Percentiles rank a stretch among this genome's conserved stretches.
phyloP scores from a whole-genome alignment of 2,888 invertebrate species.

The Pollenia griseotomentosa region DNA sequence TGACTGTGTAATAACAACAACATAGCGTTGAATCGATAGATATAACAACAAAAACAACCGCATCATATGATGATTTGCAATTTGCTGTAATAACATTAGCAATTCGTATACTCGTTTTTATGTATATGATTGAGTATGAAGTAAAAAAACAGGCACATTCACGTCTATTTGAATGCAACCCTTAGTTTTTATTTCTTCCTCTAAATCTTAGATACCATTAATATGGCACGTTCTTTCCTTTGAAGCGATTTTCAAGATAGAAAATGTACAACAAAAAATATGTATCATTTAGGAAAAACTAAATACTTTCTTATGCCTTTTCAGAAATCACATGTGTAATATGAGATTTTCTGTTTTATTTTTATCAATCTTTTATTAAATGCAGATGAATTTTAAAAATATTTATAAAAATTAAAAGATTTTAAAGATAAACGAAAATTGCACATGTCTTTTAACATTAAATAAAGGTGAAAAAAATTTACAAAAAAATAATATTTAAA shows the following conservation, averaged over 20 bases:
- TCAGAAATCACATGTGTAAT: conserved; percentile 57
- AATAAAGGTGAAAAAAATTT: conserved; percentile 29
- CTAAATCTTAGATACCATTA: conserved; percentile 45
- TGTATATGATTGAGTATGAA: not conserved
- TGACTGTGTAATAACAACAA: conserved; percentile 39
- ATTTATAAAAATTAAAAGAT: conserved; percentile 28
- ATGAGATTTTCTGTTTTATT: conserved; percentile 45
- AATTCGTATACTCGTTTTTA: not conserved
- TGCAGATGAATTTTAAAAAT: conserved; percentile 1
- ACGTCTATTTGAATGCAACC: conserved; percentile 43
- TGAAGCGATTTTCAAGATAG: conserved; percentile 16
- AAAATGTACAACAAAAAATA: not conserved
- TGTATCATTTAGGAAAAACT: not conserved
- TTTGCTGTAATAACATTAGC: conserved; percentile 22
- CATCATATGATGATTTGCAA: conserved; percentile 40
- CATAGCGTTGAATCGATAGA: conserved; percentile 42
- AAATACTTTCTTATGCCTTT: conserved; percentile 28
- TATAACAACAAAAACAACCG: conserved; percentile 28
- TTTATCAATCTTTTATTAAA: conserved; percentile 33
- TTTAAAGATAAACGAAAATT: conserved; percentile 38
- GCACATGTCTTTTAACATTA: conserved; percentile 26
- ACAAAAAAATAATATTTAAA: no score
- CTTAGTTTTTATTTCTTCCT: conserved; percentile 26
- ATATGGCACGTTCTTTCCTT: conserved; percentile 63
- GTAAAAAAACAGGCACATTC: not conserved